Conservation (phyloP, 64 coral and sea anemone genomes). For the Montipora cactus region DNA sequence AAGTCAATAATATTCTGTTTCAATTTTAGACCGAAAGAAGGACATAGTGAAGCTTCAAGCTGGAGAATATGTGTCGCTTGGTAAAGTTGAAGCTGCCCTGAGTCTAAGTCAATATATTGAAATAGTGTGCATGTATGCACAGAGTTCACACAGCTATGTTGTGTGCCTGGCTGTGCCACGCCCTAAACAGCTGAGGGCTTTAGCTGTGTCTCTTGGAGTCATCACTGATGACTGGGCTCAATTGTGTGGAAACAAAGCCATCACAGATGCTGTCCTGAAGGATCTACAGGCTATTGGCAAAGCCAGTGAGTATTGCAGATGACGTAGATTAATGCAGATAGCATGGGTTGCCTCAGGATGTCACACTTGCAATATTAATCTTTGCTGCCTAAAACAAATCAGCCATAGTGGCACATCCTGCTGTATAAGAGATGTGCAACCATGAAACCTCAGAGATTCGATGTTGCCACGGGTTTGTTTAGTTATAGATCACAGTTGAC, state of each 20-base stretch:
- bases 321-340: background rate
- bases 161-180: constrained; percentile 90
- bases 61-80: constrained; percentile 95
- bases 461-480: no score
- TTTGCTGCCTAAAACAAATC: no score
- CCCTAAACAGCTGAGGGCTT: constrained; percentile 81
- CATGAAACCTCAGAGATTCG: no score
- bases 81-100: constrained; percentile 92
- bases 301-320: constrained; percentile 62
- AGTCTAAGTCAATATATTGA: constrained; percentile 83
- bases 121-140: constrained; percentile 88
- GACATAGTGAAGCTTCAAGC: constrained; percentile 95
- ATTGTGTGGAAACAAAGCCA: constrained; percentile 62
- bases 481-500: no score
- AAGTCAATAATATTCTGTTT: no score
- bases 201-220: constrained; percentile 73
- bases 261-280: constrained; percentile 79
- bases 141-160: constrained; percentile 67
- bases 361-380: no score
- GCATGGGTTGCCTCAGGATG: no score
- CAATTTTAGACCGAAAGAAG: constrained; percentile 89
- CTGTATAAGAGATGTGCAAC: no score
- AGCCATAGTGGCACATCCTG: no score
- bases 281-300: constrained; percentile 82
- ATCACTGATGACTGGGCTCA: constrained; percentile 72